Evolutionary conservation across 2,113 vertebrate genomes (phyloP).

Genomic region (Mixornis gularis): DNA sequence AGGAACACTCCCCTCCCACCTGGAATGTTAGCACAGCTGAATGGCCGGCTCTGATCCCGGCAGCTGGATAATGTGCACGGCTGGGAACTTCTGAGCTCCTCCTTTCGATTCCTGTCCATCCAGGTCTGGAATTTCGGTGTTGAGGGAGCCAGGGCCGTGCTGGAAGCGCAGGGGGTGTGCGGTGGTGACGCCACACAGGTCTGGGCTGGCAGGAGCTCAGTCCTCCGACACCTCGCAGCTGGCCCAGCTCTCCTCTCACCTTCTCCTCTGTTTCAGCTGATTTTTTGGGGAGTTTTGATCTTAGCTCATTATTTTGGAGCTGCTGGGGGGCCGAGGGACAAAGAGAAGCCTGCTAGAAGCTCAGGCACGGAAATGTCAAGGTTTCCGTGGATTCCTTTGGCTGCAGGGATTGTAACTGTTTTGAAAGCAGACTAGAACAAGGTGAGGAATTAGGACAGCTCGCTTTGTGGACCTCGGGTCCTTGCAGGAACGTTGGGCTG

Average conservation of each 20-base stretch:
- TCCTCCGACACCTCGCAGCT: background rate
- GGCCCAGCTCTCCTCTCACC: background rate
- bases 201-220: background rate
- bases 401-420: background rate
- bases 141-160: background rate
- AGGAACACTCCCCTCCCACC: background rate
- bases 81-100: background rate
- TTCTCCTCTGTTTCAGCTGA: background rate
- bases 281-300: background rate
- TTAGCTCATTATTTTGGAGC: background rate
- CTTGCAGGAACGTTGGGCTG: background rate
- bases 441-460: background rate
- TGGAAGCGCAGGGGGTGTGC: accelerated
- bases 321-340: accelerated
- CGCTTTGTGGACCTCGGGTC: background rate
- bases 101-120: background rate
- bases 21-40: background rate
- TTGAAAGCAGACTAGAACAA: background rate
- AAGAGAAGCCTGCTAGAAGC: background rate
- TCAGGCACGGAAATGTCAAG: background rate
- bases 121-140: background rate
- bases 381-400: background rate
- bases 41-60: background rate
- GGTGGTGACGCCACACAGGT: background rate
- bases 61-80: background rate